Base-by-base conservation (phyloP, 2,797 vertebrate species). In the Tinamus major region DNA sequence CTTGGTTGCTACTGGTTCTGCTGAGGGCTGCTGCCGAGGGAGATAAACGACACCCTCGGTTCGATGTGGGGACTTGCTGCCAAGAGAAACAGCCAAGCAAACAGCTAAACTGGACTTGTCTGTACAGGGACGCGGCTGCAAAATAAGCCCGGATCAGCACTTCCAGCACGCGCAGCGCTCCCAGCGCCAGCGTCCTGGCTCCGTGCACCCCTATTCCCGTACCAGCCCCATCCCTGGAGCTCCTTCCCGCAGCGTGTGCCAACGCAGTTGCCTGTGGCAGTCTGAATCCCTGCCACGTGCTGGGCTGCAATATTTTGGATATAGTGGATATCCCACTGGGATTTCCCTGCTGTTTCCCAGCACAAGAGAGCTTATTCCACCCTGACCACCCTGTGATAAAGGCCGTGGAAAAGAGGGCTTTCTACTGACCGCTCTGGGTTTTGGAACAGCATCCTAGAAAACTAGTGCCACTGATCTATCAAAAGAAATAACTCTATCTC, bases 141-240 rank as follows among this genome's bases (percentile, higher is more conserved):
- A 58, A 90, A 75, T 24, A 33, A 13, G 24, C 44, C 42, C 41
- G 31, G 64, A 71, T 46, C 27, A 0, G 6, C 62, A 51, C 51
- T 39, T 65, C 59, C 63, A 88, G 85, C 63, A 37, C 2, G 1
- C 39, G 4, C 0, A 2, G 62, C 41, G 69, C 41, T 49, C 41
- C 29, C 37, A 8, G 35, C 17, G 29, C 61, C 7, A 2, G 31
- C 21, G 64, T 13, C 74, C 79, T 6, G 0, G 67, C 5, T 0
- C 41, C 0, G 0, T 0, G 0, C 14, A 23, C 18, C 26, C 39
- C 35, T 2, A 3, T 72, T 20, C 76, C 13, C 2, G 0, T 19
- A 71, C 78, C 56, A 44, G 2, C 19, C 39, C 51, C 2, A 1
- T 37, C 18, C 37, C 27, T 29, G 27, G 65, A 1, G 1, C 1